Conservation (phyloP, 1,140 invertebrate species). For the Pararge aegeria region DNA sequence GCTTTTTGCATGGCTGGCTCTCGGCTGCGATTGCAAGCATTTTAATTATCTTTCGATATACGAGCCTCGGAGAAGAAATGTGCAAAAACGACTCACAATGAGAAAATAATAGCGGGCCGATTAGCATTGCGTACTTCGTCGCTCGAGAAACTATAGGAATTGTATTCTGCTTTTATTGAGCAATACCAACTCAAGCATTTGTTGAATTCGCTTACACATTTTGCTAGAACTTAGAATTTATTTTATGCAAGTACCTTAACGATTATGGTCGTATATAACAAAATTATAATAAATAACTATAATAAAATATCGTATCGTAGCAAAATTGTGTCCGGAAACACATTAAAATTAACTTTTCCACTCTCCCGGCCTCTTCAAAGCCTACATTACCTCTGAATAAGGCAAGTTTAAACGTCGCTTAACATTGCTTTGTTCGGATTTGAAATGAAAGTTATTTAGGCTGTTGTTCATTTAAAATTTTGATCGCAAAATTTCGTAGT, state of each 20-base stretch:
- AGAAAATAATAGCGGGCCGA: constrained; percentile 52
- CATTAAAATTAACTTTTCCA: constrained; percentile 65
- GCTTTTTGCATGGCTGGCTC: constrained; percentile 39
- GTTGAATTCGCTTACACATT: not conserved
- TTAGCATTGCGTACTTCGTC: constrained; percentile 43
- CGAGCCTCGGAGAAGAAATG: constrained; percentile 34
- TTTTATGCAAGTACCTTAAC: too few relatives aligned
- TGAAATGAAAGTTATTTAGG: constrained; percentile 12
- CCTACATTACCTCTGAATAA: constrained; percentile 38
- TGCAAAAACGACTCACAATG: constrained; percentile 49
- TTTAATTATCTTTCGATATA: constrained; percentile 60
- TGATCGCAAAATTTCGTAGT: not conserved
- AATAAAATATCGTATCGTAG: too few relatives aligned
- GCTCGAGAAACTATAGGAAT: constrained; percentile 30
- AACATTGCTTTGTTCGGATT: constrained; percentile 22
- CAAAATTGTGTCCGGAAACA: too few relatives aligned
- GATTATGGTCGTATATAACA: too few relatives aligned
- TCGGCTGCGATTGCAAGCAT: constrained; percentile 51
- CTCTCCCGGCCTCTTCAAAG: constrained; percentile 43
- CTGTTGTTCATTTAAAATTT: constrained; percentile 9
- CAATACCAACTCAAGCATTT: not conserved
- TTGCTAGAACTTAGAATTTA: not conserved
- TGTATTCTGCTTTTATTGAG: not conserved
- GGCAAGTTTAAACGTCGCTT: constrained; percentile 11
- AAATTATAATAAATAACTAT: too few relatives aligned